Evolutionary conservation across 2,113 vertebrate genomes (phyloP).

Genomic region (Lates calcarifer): DNA sequence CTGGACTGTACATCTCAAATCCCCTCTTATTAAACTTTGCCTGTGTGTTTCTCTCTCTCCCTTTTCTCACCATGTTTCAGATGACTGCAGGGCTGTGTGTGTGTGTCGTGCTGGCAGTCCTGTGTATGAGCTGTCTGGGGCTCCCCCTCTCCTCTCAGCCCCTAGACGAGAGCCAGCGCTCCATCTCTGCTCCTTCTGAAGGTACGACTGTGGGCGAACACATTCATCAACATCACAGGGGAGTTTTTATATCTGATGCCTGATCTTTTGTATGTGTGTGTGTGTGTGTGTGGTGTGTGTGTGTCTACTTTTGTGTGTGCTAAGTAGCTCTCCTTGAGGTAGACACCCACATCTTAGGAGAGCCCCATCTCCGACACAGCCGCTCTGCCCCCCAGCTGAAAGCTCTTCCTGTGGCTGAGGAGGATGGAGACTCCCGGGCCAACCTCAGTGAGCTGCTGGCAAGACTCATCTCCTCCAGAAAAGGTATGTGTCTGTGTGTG

Average conservation of each 20-base stretch:
- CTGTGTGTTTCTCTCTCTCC: neutral
- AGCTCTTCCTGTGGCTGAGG: constrained; percentile 76
- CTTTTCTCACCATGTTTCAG: constrained; percentile 61
- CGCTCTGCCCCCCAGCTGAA: constrained; percentile 83
- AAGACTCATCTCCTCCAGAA: constrained; percentile 90
- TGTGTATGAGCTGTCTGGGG: constrained; percentile 87
- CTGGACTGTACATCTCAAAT: constrained; percentile 13
- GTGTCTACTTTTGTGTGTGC: neutral
- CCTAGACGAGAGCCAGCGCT: constrained; percentile 66
- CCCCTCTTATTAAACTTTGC: constrained; percentile 11
- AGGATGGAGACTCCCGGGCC: constrained; percentile 83
- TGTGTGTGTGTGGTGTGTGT: neutral
- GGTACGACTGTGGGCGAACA: constrained; percentile 53
- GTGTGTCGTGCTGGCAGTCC: constrained; percentile 88
- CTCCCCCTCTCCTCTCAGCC: constrained; percentile 81
- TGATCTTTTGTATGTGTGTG: neutral
- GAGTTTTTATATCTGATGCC: neutral
- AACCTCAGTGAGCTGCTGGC: constrained; percentile 90
- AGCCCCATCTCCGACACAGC: constrained; percentile 73
- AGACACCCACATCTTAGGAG: constrained; percentile 53
- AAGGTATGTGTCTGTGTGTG: constrained; percentile 84
- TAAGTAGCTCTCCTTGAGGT: constrained; percentile 58
- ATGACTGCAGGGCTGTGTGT: constrained; percentile 91
- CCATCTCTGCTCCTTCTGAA: constrained; percentile 52
- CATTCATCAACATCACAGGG: neutral